These are phyloP conservation scores for Holotrichia oblita DNA, from an alignment of 1,140 invertebrate genomes.

Conservation along the genomic window DNA sequence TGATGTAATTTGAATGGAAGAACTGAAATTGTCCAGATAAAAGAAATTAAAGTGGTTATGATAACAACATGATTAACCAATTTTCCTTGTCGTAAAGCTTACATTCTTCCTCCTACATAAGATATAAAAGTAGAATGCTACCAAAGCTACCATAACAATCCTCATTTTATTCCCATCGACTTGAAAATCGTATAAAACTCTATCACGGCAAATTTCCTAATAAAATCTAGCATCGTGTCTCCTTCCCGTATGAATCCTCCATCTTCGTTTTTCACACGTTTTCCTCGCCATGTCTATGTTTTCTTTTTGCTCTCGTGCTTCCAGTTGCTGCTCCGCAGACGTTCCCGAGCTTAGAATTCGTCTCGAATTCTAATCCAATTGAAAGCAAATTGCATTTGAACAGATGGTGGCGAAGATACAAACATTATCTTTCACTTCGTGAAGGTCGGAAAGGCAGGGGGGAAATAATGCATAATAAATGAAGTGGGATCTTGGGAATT, in stretches of 20 bases:
- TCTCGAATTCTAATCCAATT: constrained; percentile 2
- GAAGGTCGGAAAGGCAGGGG: not conserved
- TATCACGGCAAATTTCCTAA: constrained; percentile 13
- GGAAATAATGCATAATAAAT: constrained; percentile 15
- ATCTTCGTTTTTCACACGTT: not conserved
- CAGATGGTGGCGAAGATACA: constrained; percentile 15
- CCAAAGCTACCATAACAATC: too few species aligned
- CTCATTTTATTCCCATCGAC: not conserved
- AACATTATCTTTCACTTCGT: constrained; percentile 17
- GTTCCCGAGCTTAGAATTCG: constrained; percentile 3
- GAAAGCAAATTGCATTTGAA: constrained; percentile 11
- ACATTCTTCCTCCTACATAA: too few species aligned
- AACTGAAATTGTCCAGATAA: too few species aligned
- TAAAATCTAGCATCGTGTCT: constrained; percentile 6
- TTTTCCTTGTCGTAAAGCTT: too few species aligned
- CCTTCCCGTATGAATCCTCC: not conserved
- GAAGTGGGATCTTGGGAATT: not conserved
- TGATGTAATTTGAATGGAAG: too few species aligned
- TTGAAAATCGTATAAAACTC: not conserved
- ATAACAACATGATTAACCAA: too few species aligned
- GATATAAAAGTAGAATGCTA: too few species aligned
- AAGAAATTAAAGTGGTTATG: too few species aligned
- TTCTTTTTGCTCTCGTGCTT: not conserved
- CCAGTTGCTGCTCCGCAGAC: not conserved
- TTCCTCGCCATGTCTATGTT: not conserved